Evolutionary conservation across 2,113 vertebrate genomes (phyloP).

Genomic region (Blennius ocellaris): DNA sequence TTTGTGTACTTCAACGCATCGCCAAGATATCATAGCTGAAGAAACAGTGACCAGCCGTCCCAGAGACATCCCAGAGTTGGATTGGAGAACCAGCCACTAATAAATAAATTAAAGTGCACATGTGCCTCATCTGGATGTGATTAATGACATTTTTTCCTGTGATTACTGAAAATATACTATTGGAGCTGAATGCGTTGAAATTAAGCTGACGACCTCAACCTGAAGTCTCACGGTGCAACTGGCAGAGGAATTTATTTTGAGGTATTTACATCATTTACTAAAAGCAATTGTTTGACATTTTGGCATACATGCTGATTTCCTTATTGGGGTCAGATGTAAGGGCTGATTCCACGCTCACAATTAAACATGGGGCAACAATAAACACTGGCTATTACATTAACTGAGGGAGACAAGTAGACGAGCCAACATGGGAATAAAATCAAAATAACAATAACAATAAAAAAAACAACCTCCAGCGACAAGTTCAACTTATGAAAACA

Average conservation of each 20-base stretch:
- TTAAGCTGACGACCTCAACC: not conserved
- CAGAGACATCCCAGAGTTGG: conserved; percentile 44
- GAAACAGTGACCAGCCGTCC: conserved; percentile 54
- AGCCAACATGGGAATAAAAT: too few species aligned
- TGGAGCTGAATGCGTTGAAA: conserved; percentile 9
- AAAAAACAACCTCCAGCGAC: too few species aligned
- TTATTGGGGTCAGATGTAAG: not conserved
- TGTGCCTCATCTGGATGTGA: conserved; percentile 64
- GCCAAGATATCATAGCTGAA: conserved; percentile 51
- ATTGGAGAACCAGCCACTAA: conserved; percentile 46
- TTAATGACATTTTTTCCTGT: conserved; percentile 59
- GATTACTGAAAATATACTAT: conserved; percentile 26
- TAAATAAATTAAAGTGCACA: conserved; percentile 61
- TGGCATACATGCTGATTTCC: not conserved
- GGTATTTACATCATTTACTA: not conserved
- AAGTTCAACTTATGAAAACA: too few species aligned
- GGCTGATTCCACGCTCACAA: too few species aligned
- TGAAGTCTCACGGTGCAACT: not conserved
- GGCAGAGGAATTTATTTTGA: not conserved
- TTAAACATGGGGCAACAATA: too few species aligned
- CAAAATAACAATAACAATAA: too few species aligned
- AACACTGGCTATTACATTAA: too few species aligned
- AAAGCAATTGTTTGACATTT: not conserved
- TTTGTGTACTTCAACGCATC: conserved; percentile 1
- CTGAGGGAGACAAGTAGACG: too few species aligned